Percentiles rank a stretch among this genome's conserved stretches.
Conservation (phyloP, 1,140 invertebrate species). For the Choristoneura fumiferana region DNA sequence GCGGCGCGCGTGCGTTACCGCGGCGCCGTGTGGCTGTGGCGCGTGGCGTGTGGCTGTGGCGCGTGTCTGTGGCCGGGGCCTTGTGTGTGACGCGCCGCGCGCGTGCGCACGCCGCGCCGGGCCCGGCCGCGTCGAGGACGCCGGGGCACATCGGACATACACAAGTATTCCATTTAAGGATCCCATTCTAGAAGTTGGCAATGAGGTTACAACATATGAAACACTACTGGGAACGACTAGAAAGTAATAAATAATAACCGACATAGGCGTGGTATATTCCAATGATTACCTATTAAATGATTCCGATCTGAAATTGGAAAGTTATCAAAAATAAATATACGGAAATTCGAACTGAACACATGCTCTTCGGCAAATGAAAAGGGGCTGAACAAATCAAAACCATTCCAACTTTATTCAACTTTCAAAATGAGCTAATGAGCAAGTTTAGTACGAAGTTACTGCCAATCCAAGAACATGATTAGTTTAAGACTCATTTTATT, state of each 20-base stretch:
- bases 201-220: conserved; percentile 54
- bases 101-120: conserved; percentile 7
- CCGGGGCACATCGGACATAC: conserved; percentile 48
- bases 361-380: conserved; percentile 39
- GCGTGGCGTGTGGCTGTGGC: neutral
- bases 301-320: conserved; percentile 79
- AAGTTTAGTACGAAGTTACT: conserved; percentile 21
- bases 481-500: conserved; percentile 14
- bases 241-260: conserved; percentile 46
- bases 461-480: conserved; percentile 24
- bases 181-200: conserved; percentile 47
- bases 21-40: neutral
- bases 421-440: conserved; percentile 16
- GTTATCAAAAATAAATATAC: conserved; percentile 68
- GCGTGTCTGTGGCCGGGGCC: neutral
- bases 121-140: neutral
- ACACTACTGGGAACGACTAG: conserved; percentile 64
- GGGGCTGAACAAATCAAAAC: conserved; percentile 22
- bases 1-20: conserved; percentile 11
- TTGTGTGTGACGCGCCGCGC: neutral
- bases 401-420: conserved; percentile 12
- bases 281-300: conserved; percentile 79
- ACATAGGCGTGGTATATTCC: conserved; percentile 55
- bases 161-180: conserved; percentile 35
- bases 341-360: conserved; percentile 42